Percentiles rank a stretch among this genome's conserved stretches.
These are phyloP conservation scores for Argopecten irradians DNA, from an alignment of 1,140 invertebrate species.

Conservation along the genomic window DNA sequence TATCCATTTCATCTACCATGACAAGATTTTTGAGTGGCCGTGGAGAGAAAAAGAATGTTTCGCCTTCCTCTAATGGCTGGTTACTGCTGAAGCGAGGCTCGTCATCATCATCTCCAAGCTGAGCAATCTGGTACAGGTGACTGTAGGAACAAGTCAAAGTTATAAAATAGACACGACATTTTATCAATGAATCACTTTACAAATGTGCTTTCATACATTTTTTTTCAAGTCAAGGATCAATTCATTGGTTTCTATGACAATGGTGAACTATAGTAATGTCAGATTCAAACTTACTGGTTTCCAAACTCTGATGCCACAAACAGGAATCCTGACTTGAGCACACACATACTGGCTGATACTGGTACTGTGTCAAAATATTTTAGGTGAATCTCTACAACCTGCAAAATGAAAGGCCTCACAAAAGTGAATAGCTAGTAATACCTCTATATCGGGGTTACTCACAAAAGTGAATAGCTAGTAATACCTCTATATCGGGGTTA, in stretches of 20 bases:
- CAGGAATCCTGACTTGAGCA: slow-evolving; percentile 98
- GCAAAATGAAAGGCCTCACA: slow-evolving; percentile 45
- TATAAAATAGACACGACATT: neutral
- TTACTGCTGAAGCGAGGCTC: slow-evolving; percentile 99
- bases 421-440: too few relatives aligned
- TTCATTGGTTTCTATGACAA: too few relatives aligned
- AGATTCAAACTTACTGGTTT: slow-evolving; percentile 94
- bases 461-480: too few relatives aligned
- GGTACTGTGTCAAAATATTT: slow-evolving; percentile 99
- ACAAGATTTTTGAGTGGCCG: slow-evolving; percentile 96
- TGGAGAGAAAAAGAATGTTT: slow-evolving; percentile 99
- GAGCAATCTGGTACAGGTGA: slow-evolving; percentile 98
- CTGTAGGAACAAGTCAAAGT: slow-evolving; percentile 79
- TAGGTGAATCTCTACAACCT: slow-evolving; percentile 96
- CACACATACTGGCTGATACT: slow-evolving; percentile 96
- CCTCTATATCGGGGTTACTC: too few relatives aligned
- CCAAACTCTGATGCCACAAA: slow-evolving; percentile 99
- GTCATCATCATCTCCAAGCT: slow-evolving; percentile 99
- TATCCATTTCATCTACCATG: slow-evolving; percentile 98
- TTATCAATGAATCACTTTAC: too few relatives aligned
- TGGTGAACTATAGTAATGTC: too few relatives aligned
- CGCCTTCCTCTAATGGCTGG: slow-evolving; percentile 98
- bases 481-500: too few relatives aligned
- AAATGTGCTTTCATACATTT: too few relatives aligned
- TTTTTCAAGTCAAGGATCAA: too few relatives aligned